Base-by-base conservation (phyloP, 2,113 vertebrate species). In the Litocranius walleri region DNA sequence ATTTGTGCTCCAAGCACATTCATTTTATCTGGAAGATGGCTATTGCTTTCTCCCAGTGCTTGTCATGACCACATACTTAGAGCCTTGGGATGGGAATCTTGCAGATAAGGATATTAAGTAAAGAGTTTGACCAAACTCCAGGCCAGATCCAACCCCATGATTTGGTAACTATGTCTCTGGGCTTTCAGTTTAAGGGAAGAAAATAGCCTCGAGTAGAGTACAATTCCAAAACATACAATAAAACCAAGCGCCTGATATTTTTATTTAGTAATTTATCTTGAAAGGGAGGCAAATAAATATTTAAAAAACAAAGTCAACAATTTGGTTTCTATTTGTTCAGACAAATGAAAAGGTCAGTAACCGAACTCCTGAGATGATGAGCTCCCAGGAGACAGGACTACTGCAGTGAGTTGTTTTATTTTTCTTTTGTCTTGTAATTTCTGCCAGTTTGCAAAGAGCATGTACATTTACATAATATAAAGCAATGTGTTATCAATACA, bases 311-410 rank as follows among this genome's bases (percentile, higher is more conserved):
- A 67, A 92, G 78, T 92, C 94, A 96, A 94, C 88, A 71, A 88
- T 96, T 97, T 96, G 91, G 85, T 85, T 88, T 95, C 33, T 89
- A 87, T 97, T 96, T 96, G 88, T 59, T 82, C 87, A 94, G 64
- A 88, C 86, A 90, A 88, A 97, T 90, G 89, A 45, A 97, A 97
- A 98, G 94, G 96, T 96, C 97, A 97, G 74, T 30, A 85, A n/a
- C 77, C 27, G 1, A 74, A 6, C 8, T 95, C 83, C 87, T 92
- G 43, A 30, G 86, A n/a, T 4, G 80, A 50, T 36, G 3, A 30
- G 33, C 16, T 94, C 40, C 80, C 14, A 8, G 43, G 90, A 77
- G 21, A 88, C 43, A 57, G 82, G 33, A 59, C 27, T 83, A 36
- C 88, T 33, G 45, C 64, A 5, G 21, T 52, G 67, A 90, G 19